Conservation (phyloP, 2,113 vertebrate species). For the Thryonomys swinderianus region DNA sequence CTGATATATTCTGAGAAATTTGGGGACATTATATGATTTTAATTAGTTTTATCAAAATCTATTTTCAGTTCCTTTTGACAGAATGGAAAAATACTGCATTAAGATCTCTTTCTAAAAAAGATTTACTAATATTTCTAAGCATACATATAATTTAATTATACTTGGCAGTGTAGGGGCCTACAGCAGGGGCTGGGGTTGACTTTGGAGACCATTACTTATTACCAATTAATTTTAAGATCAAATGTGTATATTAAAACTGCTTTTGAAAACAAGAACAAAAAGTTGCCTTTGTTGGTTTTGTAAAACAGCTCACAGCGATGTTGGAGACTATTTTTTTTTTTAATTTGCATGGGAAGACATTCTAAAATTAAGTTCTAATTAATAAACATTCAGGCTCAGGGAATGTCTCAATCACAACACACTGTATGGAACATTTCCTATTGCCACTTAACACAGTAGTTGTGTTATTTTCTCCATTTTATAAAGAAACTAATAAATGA, state of each 20-base stretch:
- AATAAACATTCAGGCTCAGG: background rate
- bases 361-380: background rate
- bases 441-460: background rate
- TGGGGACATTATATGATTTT: background rate
- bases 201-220: background rate
- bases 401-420: background rate
- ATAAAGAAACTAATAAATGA: background rate
- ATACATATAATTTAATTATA: background rate
- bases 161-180: background rate
- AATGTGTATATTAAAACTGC: background rate
- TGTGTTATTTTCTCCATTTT: background rate
- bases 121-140: background rate
- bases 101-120: background rate
- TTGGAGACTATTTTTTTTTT: background rate
- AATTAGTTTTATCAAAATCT: slow-evolving; percentile 46
- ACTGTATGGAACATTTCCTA: background rate
- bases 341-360: background rate
- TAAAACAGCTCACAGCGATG: background rate
- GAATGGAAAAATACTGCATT: background rate
- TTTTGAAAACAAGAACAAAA: slow-evolving; percentile 14
- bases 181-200: rapidly evolving
- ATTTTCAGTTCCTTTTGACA: slow-evolving; percentile 31
- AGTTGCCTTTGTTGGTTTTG: background rate
- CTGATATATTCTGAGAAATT: slow-evolving; percentile 45
- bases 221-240: background rate